A percentile compares a stretch with the other conserved stretches of the same genome.
Evolutionary conservation across 1,140 invertebrate genomes (phyloP).

Genomic region (Drosophila leontia): DNA sequence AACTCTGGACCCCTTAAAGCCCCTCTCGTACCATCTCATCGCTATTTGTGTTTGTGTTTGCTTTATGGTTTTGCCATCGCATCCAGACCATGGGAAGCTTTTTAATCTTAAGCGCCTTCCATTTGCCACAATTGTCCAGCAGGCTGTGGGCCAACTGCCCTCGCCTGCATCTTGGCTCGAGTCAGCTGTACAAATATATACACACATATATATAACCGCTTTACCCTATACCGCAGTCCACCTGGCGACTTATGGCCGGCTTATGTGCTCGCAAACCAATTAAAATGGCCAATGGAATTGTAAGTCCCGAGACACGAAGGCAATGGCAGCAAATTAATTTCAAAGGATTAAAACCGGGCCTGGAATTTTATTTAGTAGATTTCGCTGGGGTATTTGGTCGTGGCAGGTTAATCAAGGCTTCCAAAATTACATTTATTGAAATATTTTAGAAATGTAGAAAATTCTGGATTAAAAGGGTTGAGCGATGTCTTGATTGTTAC

Average conservation of each 20-base stretch:
- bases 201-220: constrained; percentile 5
- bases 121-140: constrained; percentile 77
- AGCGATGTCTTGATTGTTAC: neutral
- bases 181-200: constrained; percentile 35
- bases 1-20: neutral
- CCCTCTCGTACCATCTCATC: constrained; percentile 20
- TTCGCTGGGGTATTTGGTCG: constrained; percentile 17
- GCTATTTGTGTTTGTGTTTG: constrained; percentile 75
- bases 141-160: constrained; percentile 26
- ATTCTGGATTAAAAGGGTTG: no score
- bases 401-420: neutral
- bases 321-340: constrained; percentile 73
- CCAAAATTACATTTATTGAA: neutral
- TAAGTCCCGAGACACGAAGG: constrained; percentile 32
- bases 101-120: constrained; percentile 82
- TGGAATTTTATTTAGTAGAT: constrained; percentile 37
- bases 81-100: constrained; percentile 56
- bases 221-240: constrained; percentile 43
- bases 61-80: constrained; percentile 73
- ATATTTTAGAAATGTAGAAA: neutral
- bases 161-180: constrained; percentile 37
- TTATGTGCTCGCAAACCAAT: constrained; percentile 77
- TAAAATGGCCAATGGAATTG: constrained; percentile 73
- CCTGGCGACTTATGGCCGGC: constrained; percentile 68
- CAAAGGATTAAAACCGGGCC: constrained; percentile 48